Evolutionary conservation across 1,140 invertebrate species (phyloP).

Genomic region (Planococcus citri): DNA sequence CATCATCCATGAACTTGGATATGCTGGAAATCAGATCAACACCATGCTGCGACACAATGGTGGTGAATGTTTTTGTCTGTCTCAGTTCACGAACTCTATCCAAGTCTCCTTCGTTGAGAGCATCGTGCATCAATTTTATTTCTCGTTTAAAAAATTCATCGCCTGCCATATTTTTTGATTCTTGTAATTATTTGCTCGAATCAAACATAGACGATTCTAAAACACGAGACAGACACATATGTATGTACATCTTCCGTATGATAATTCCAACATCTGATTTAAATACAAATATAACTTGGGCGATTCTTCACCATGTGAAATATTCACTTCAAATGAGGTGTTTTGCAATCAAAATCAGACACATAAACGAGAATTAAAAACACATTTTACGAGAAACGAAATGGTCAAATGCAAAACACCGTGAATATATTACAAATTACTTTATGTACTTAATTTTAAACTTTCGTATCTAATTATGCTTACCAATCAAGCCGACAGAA

Average conservation of each 20-base stretch:
- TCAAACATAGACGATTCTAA: neutral
- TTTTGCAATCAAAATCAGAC: no score
- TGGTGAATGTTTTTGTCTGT: neutral
- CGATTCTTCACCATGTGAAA: no score
- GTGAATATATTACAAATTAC: no score
- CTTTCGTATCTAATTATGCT: neutral
- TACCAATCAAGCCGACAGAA: neutral
- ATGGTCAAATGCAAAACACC: no score
- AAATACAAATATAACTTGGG: neutral
- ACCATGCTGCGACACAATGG: neutral
- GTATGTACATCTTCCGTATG: neutral
- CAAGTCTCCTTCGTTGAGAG: neutral
- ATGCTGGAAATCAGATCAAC: neutral
- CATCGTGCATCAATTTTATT: neutral
- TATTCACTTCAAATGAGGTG: no score
- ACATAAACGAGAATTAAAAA: neutral
- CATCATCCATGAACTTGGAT: neutral
- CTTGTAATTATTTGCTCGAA: neutral
- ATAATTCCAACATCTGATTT: neutral
- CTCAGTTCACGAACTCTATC: neutral
- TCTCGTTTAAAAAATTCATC: neutral
- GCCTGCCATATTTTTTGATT: neutral
- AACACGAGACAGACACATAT: slow-evolving; percentile 15
- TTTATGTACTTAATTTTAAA: no score
- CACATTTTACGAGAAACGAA: no score